Base-by-base conservation (phyloP, 1,140 invertebrate species). In the Anoplolepis gracilipes region DNA sequence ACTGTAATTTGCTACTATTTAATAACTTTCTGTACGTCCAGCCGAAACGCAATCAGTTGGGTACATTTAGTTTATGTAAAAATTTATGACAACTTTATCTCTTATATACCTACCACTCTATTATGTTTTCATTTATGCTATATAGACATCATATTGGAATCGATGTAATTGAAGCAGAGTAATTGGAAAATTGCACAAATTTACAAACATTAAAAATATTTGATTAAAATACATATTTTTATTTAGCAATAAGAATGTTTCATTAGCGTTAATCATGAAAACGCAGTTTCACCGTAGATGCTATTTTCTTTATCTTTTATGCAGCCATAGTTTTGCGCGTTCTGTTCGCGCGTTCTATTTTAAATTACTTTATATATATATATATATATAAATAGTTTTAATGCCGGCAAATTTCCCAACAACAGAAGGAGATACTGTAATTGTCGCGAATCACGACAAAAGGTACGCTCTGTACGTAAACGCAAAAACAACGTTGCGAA, bases 371-470 rank as follows among this genome's bases (percentile, higher is more conserved):
- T 46, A 73, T 49, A 11, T 13, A 36, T 33, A 33, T 33, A 33
- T 33, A 36, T 36, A 36, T 36, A 42, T 42, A 49, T 59, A 82
- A 82, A 73, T 72, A 36, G 67, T 46, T 46, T 61, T 53, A 79
- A 79, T 70, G 64, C 64, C 77, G 64, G 77, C 77, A 36, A 82
- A 82, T 82, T 82, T 82, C 19, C 53, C 67, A 55, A 82, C 78
- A 81, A 72, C 78, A 82, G 78, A 82, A 82, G 78, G 78, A 82
- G 78, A 82, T 70, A 30, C 39, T 19, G 67, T 82, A 82, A 82
- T 82, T 82, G 72, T 72, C 78, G 78, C 78, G 36, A 57, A 67
- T 53, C 53, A 13, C 49, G n/a, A 72, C 78, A 82, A 72, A 72
- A 82, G 78, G 78, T 67, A 67, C 67, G 78, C 16, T n/a, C n/a